Evolutionary conservation across 2,797 vertebrate genomes (phyloP).

Genomic region (Threskiornis aethiopicus): DNA sequence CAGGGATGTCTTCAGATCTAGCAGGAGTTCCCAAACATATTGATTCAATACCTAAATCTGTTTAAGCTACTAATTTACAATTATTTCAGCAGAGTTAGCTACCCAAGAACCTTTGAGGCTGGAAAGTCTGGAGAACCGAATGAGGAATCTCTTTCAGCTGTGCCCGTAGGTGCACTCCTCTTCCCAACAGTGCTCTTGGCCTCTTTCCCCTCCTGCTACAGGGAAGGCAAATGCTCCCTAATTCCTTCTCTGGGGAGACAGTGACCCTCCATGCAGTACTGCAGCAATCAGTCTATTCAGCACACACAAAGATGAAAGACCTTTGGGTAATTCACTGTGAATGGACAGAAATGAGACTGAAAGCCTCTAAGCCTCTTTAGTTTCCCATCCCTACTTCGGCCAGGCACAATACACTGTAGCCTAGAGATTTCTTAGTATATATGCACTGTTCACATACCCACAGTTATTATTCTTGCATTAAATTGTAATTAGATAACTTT

Average conservation of each 20-base stretch:
- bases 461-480: neutral
- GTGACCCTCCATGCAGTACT: neutral
- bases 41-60: neutral
- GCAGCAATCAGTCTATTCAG: neutral
- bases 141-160: neutral
- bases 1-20: neutral
- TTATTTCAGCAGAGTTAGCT: neutral
- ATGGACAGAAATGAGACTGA: neutral
- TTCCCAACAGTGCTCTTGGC: neutral
- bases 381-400: rapidly evolving
- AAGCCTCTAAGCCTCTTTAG: neutral
- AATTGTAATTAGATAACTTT: neutral
- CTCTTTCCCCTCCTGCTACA: neutral
- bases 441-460: neutral
- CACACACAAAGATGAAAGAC: neutral
- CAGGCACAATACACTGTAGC: neutral
- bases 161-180: neutral
- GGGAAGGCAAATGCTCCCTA: neutral
- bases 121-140: neutral
- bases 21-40: neutral
- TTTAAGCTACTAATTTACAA: neutral
- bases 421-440: neutral
- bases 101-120: neutral
- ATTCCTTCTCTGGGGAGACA: neutral
- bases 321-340: neutral